Percentiles rank a stretch among this genome's conserved stretches.
Conservation (phyloP, 2,888 invertebrate species). For the Cheilosia urbana region DNA sequence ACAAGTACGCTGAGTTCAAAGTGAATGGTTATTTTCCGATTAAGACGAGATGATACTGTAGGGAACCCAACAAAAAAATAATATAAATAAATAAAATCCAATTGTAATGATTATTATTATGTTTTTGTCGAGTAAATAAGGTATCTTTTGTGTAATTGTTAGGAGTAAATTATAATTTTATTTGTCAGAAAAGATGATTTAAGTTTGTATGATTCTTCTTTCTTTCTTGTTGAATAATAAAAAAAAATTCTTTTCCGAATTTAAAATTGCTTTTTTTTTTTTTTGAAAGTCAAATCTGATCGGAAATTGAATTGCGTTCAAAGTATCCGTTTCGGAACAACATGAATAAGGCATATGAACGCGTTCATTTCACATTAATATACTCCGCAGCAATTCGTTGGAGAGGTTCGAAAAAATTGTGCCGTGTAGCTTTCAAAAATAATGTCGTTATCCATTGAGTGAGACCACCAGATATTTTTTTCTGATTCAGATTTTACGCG, state of each 20-base stretch:
- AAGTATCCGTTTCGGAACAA: too few relatives aligned
- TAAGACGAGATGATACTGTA: constrained; percentile 52
- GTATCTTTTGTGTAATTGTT: constrained; percentile 43
- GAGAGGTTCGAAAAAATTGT: too few relatives aligned
- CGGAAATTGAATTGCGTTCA: too few relatives aligned
- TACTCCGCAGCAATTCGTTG: too few relatives aligned
- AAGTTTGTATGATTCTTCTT: constrained; percentile 20
- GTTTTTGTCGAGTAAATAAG: constrained; percentile 10
- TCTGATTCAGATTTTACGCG: too few relatives aligned
- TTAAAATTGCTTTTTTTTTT: background rate
- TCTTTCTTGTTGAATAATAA: constrained; percentile 45
- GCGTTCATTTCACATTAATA: too few relatives aligned
- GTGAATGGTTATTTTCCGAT: constrained; percentile 32
- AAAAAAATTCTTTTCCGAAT: constrained; percentile 1
- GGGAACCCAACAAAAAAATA: constrained; percentile 58
- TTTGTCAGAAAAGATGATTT: constrained; percentile 33
- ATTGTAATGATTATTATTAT: constrained; percentile 44
- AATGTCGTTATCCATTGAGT: too few relatives aligned
- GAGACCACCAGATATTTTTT: too few relatives aligned
- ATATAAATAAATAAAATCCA: constrained; percentile 46
- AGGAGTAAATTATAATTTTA: constrained; percentile 27
- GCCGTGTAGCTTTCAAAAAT: too few relatives aligned
- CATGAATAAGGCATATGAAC: too few relatives aligned
- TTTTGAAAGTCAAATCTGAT: too few relatives aligned
- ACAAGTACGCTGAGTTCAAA: constrained; percentile 23